Base-by-base conservation (phyloP, 1,140 invertebrate species). In the Bombus balteatus region DNA sequence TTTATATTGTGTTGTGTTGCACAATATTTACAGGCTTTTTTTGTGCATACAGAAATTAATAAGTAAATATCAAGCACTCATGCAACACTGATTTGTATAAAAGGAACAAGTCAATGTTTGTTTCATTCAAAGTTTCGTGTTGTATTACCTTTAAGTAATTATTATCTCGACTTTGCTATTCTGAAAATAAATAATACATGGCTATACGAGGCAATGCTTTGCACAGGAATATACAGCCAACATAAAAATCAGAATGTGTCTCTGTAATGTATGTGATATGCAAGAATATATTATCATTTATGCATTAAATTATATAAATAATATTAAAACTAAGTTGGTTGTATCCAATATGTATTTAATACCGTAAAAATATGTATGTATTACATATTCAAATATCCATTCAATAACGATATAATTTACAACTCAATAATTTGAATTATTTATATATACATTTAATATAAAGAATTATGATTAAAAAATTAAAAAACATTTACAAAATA, bases 131-230 rank as follows among this genome's bases (percentile, higher is more conserved):
- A 92, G 90, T 93, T 94, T 93, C 89, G 88, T 91, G 90, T 90
- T 90, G 82, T 92, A 91, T 94, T 94, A 94, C 94, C 94, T 94
- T 94, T 92, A 90, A 92, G 90, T 92, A 94, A 92, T 91, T 93
- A 94, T 92, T 92, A 93, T 94, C 94, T 94, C 92, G 93, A 94
- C 92, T 91, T 94, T 94, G 93, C 87, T 94, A 94, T 94, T 94
- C 94, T 94, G 93, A 94, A 94, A 94, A 94, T 94, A 94, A 94
- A 94, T 89, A 94, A 94, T 88, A 94, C 79, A 92, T 92, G 86
- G 92, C 94, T 94, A 91, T 94, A 94, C 94, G 93, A 94, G 91
- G 91, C 92, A 92, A 94, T 92, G 93, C 90, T 92, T 94, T 91
- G 91, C 92, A 93, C 89, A 91, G 89, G 59, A 93, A 88, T 90